Evolutionary conservation across 2,113 vertebrate genomes (phyloP).

Genomic region (Blennius ocellaris): DNA sequence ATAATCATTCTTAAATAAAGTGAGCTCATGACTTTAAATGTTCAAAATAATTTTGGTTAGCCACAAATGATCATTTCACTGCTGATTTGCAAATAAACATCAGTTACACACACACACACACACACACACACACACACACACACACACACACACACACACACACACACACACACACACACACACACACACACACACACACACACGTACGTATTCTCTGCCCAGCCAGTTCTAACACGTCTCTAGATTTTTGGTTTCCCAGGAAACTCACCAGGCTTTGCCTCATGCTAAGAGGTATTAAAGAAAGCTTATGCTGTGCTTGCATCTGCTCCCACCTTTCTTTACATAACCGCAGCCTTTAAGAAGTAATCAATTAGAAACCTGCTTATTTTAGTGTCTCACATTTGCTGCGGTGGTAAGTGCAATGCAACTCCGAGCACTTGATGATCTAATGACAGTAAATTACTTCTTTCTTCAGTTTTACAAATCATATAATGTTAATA

Average conservation of each 20-base stretch:
- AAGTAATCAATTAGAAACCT: neutral
- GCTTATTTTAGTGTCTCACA: neutral
- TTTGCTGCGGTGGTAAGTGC: neutral
- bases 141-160: neutral
- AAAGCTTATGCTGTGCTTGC: neutral
- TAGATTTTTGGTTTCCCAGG: conserved; percentile 27
- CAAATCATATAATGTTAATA: neutral
- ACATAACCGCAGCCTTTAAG: neutral
- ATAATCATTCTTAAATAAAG: too few species aligned
- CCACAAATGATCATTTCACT: neutral
- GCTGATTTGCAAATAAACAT: neutral
- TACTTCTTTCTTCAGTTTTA: neutral
- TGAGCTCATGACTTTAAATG: too few species aligned
- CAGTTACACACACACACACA: neutral
- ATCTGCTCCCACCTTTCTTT: neutral
- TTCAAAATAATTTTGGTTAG: too few species aligned
- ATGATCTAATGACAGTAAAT: neutral
- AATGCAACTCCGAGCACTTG: neutral
- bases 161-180: neutral
- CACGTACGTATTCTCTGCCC: neutral
- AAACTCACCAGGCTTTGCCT: conserved; percentile 27
- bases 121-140: neutral
- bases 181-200: neutral
- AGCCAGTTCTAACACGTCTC: conserved; percentile 6
- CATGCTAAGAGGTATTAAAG: conserved; percentile 13